Conservation (phyloP, 2,113 vertebrate genomes). For the Grantiella picta region DNA sequence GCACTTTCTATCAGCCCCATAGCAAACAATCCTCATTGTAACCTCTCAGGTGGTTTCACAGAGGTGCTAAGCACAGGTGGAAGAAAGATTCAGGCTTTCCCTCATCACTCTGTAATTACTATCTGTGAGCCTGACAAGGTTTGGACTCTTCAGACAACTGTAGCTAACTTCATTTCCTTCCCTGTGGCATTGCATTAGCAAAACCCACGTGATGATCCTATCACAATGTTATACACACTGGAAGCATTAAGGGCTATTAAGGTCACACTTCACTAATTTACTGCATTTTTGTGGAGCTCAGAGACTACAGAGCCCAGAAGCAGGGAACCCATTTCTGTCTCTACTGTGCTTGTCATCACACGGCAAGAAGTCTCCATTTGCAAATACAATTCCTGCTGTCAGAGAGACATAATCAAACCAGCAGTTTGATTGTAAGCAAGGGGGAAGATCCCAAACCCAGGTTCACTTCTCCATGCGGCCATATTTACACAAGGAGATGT, state of each 20-base stretch:
- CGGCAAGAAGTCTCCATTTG: conserved; percentile 17
- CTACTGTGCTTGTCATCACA: background rate
- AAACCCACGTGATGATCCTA: background rate
- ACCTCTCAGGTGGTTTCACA: background rate
- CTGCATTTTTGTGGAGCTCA: background rate
- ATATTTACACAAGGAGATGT: background rate
- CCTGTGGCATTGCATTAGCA: background rate
- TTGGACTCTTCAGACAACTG: background rate
- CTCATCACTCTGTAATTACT: background rate
- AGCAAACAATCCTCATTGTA: background rate
- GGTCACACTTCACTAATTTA: background rate
- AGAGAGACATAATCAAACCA: background rate
- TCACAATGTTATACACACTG: background rate
- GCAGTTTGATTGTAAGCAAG: background rate
- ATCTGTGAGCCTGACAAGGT: background rate
- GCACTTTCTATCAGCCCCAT: background rate
- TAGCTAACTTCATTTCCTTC: background rate
- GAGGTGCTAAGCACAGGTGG: background rate
- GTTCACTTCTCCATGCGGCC: background rate
- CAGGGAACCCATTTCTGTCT: conserved; percentile 15
- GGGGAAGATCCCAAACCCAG: background rate
- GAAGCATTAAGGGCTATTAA: background rate
- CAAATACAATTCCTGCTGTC: conserved; percentile 12
- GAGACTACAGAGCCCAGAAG: background rate
- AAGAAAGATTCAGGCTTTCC: background rate